Percentiles rank a stretch among this genome's conserved stretches.
Conservation (phyloP, 2,113 vertebrate species). For the Lipophrys pholis region DNA sequence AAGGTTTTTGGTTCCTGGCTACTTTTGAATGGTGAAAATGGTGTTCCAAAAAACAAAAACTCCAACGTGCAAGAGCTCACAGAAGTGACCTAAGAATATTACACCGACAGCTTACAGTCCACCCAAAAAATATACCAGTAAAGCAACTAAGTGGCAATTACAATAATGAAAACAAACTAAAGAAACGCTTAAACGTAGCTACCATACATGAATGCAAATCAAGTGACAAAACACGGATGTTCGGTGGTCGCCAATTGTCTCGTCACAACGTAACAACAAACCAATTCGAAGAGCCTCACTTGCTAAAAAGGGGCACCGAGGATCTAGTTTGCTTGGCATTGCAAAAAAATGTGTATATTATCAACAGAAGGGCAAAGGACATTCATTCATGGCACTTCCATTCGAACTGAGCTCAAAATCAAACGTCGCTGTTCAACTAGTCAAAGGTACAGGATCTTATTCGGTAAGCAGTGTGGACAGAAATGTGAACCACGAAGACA, state of each 20-base stretch:
- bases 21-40: slow-evolving; percentile 33
- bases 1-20: slow-evolving; percentile 37
- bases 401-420: slow-evolving; percentile 66
- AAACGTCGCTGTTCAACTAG: slow-evolving; percentile 57
- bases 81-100: slow-evolving; percentile 62
- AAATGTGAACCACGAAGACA: slow-evolving; percentile 39
- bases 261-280: slow-evolving; percentile 54
- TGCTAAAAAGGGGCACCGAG: slow-evolving; percentile 62
- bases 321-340: slow-evolving; percentile 63
- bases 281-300: slow-evolving; percentile 71
- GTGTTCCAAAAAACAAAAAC: slow-evolving; percentile 49
- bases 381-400: slow-evolving; percentile 75
- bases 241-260: slow-evolving; percentile 70
- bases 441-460: slow-evolving; percentile 59
- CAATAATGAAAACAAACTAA: slow-evolving; percentile 71
- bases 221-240: slow-evolving; percentile 61
- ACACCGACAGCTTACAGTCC: slow-evolving; percentile 48
- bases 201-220: slow-evolving; percentile 69
- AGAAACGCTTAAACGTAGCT: slow-evolving; percentile 67
- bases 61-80: slow-evolving; percentile 52
- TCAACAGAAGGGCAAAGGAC: slow-evolving; percentile 70
- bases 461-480: slow-evolving; percentile 69
- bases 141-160: slow-evolving; percentile 74
- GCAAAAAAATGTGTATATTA: slow-evolving; percentile 59
- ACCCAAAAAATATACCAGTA: slow-evolving; percentile 46